phyloP scores from a whole-genome alignment of 2,113 vertebrate species.

The Thymallus thymallus region DNA sequence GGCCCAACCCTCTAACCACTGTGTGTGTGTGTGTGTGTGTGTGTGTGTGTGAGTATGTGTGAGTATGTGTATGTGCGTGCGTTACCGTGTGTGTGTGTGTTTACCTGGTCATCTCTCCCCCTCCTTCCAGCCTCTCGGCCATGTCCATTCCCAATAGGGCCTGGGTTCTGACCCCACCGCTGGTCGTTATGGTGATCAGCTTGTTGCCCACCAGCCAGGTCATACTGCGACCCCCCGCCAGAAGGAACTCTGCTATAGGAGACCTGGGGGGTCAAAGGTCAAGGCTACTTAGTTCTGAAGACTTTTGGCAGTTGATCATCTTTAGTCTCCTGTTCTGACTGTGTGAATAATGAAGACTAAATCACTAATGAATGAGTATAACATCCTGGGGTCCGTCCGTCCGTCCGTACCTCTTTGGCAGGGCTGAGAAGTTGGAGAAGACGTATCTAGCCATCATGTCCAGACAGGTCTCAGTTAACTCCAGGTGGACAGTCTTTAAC shows the following conservation, averaged over 20 bases:
- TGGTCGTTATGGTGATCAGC: conserved; percentile 95
- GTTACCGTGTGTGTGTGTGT: background rate
- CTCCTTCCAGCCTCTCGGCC: conserved; percentile 75
- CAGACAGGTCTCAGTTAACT: conserved; percentile 95
- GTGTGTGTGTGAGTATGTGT: too few relatives aligned
- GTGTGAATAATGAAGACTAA: too few relatives aligned
- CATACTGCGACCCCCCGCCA: conserved; percentile 93
- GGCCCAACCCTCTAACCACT: too few relatives aligned
- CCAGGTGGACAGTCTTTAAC: conserved; percentile 91
- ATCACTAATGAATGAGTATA: too few relatives aligned
- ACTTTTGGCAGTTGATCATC: too few relatives aligned
- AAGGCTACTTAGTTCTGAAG: background rate
- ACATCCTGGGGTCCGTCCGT: too few relatives aligned
- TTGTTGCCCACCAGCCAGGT: conserved; percentile 98
- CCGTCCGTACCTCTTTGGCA: conserved; percentile 64
- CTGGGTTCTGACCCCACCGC: conserved; percentile 85
- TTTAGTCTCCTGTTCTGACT: background rate
- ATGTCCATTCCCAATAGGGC: conserved; percentile 88
- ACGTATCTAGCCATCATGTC: conserved; percentile 99
- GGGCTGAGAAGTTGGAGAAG: conserved; percentile 96
- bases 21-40: too few relatives aligned
- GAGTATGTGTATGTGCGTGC: background rate
- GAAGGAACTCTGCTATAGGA: conserved; percentile 92
- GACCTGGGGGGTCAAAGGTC: conserved; percentile 84
- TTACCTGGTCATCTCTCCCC: conserved; percentile 82